A percentile compares a stretch with the other conserved stretches of the same genome.
These are phyloP conservation scores for Condylostylus longicornis DNA, from an alignment of 1,140 invertebrate species.

Conservation along the genomic window DNA sequence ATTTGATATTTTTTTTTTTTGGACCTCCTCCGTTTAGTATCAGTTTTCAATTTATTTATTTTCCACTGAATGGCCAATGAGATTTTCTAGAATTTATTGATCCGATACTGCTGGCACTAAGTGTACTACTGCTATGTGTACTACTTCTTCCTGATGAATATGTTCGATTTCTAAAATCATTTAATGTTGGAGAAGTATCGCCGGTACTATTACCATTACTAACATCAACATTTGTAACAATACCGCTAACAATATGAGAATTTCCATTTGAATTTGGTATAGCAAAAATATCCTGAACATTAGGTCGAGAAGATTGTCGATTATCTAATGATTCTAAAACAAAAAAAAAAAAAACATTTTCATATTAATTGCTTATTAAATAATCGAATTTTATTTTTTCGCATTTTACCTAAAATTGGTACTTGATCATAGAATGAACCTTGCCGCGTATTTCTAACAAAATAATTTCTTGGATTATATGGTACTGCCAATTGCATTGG, in stretches of 20 bases:
- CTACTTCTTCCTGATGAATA: constrained; percentile 2
- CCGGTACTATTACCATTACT: no score
- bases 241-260: no score
- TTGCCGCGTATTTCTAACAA: constrained; percentile 35
- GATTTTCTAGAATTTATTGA: neutral
- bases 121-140: constrained; percentile 1
- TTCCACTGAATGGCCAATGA: constrained; percentile 3
- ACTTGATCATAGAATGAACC: constrained; percentile 47
- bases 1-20: neutral
- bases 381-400: no score
- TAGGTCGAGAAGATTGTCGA: constrained; percentile 27
- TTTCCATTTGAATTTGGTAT: neutral
- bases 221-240: no score
- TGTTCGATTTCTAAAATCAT: constrained; percentile 1
- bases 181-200: neutral
- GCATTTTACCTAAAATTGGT: constrained; percentile 38
- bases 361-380: no score
- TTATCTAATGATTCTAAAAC: constrained; percentile 28
- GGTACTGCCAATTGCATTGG: constrained; percentile 41
- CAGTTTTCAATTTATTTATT: no score
- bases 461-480: constrained; percentile 34
- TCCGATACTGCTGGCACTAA: neutral
- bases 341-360: no score
- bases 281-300: constrained; percentile 36
- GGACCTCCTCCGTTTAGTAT: neutral